A percentile compares a stretch with the other conserved stretches of the same genome.
These are phyloP conservation scores for Talpa occidentalis DNA, from an alignment of 2,113 vertebrate genomes.

Conservation along the genomic window DNA sequence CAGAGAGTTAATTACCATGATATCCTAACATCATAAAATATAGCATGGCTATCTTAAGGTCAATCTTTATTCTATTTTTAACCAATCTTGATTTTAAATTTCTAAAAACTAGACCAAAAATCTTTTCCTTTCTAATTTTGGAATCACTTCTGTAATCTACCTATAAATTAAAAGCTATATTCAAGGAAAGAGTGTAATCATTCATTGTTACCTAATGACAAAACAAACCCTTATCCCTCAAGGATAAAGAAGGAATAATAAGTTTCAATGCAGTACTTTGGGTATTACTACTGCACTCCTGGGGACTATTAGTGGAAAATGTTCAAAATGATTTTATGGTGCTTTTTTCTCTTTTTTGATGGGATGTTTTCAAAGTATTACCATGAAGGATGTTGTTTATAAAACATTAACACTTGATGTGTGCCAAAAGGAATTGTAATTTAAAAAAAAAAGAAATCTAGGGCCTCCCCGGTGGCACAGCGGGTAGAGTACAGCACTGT, in stretches of 20 bases:
- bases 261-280: slow-evolving; percentile 40
- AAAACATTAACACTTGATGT: slow-evolving; percentile 55
- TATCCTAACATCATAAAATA: slow-evolving; percentile 7
- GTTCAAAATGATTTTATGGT: slow-evolving; percentile 68
- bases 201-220: not conserved
- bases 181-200: not conserved
- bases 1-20: not conserved
- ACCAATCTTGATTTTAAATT: not conserved
- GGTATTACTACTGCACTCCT: not conserved
- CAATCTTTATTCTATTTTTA: not conserved
- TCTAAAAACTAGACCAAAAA: not conserved
- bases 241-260: slow-evolving; percentile 6
- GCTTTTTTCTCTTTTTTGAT: slow-evolving; percentile 30
- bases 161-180: slow-evolving; percentile 31
- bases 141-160: not conserved
- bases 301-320: slow-evolving; percentile 68
- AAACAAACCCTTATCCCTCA: not conserved
- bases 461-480: too few species aligned
- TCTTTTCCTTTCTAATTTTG: slow-evolving; percentile 50
- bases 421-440: slow-evolving; percentile 2
- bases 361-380: slow-evolving; percentile 57
- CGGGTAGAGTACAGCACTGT: too few species aligned
- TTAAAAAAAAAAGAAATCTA: not conserved
- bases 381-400: slow-evolving; percentile 61
- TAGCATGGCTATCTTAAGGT: not conserved